Evolutionary conservation across 2,113 vertebrate species (phyloP), one percentile per base, ranked within the genome.

Genomic region (Meleagris gallopavo): DNA sequence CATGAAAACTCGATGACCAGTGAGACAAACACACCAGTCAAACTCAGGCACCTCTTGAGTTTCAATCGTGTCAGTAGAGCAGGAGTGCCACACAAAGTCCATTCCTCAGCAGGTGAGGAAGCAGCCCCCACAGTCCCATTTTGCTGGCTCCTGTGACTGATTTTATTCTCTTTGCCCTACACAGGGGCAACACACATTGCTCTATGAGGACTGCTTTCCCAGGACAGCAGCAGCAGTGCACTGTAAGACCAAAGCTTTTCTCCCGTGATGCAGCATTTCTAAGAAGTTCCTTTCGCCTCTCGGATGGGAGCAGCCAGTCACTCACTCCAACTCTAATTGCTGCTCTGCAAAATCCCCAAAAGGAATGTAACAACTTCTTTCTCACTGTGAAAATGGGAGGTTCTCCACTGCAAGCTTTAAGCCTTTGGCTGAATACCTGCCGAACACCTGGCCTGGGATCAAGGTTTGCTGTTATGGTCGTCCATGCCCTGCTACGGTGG

Each of bases 141-240:
- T 40, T 14, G 11, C 29, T 10, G n/a, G 18, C 27, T 61, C 19
- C 15, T 14, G 74, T 27, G 45, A 30, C 60, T 1, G 20, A 48
- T 13, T 46, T 38, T 69, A 74, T 41, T 50, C 74, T 27, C 62
- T 57, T 45, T 32, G n/a, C 55, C 41, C 34, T 3, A 34, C 32
- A 36, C 45, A 9, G 16, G 18, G 0, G 6, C 34, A 57, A 57
- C 62, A 6, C 61, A 6, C 61, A 41, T 3, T 25, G 17, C 73
- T 18, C 64, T 3, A 0, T 0, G 2, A 36, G 66, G 32, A 34
- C 40, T 3, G 52, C 38, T 43, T 12, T 6, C 3, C 57, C 3
- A 12, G 66, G 34, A 27, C 32, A 43, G 61, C 40, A n/a, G 7
- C n/a, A 2, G 60, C 4, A 0, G 10, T 0, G 4, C 7, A 16